A percentile compares a stretch with the other conserved stretches of the same genome.
phyloP scores from a whole-genome alignment of 2,888 invertebrate species.

The Athrips mouffetella region DNA sequence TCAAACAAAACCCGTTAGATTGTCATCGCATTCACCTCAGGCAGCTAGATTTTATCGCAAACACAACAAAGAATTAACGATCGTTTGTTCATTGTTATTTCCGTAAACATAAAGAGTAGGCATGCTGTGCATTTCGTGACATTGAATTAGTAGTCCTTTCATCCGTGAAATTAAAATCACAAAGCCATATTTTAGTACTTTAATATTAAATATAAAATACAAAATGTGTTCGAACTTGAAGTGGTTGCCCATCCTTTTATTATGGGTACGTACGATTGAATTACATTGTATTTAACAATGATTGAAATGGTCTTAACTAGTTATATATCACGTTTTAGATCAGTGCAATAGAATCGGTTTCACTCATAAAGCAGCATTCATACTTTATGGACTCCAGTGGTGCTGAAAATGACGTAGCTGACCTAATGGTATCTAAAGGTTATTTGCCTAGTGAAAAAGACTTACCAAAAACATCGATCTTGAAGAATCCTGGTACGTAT shows the following conservation, averaged over 20 bases:
- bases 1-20: background rate
- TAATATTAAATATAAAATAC: background rate
- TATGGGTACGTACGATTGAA: constrained; percentile 31
- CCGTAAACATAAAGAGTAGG: constrained; percentile 44
- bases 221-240: constrained; percentile 26
- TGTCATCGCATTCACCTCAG: background rate
- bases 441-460: constrained; percentile 53
- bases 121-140: constrained; percentile 20
- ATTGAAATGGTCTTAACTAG: background rate
- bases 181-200: constrained; percentile 15
- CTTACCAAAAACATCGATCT: constrained; percentile 42
- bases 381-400: constrained; percentile 36
- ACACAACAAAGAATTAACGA: constrained; percentile 50
- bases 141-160: constrained; percentile 36
- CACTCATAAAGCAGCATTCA: constrained; percentile 33
- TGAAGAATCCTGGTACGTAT: constrained; percentile 47
- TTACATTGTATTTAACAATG: background rate
- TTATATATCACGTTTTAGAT: constrained; percentile 31
- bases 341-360: constrained; percentile 31
- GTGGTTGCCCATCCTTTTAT: constrained; percentile 22
- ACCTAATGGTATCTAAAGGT: constrained; percentile 47
- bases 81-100: constrained; percentile 56
- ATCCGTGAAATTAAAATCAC: constrained; percentile 47
- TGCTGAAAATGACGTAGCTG: constrained; percentile 45
- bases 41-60: constrained; percentile 30